Evolutionary conservation across 1,140 invertebrate species (phyloP).

Genomic region (Cydia fagiglandana): DNA sequence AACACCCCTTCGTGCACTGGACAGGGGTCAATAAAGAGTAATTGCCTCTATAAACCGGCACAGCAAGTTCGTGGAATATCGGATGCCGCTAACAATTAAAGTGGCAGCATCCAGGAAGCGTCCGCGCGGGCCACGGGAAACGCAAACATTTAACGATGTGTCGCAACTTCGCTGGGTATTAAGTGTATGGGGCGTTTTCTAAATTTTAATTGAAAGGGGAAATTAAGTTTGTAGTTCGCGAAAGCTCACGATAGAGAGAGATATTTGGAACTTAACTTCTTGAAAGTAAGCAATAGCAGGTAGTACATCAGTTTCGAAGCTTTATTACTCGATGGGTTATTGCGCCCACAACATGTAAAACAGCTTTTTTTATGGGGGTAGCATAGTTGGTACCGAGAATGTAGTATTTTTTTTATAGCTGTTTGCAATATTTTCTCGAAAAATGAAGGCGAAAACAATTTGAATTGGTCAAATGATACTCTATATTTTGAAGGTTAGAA

Average conservation of each 20-base stretch:
- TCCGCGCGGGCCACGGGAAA: neutral
- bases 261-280: no score
- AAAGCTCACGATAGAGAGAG: neutral
- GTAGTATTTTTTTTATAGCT: no score
- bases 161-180: conserved; percentile 10
- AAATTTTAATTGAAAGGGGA: neutral
- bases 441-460: no score
- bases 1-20: neutral
- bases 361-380: no score
- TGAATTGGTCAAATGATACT: no score
- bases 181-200: neutral
- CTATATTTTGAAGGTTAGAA: no score
- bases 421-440: no score
- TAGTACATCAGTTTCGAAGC: no score
- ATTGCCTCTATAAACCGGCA: neutral
- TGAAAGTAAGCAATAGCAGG: no score
- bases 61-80: neutral
- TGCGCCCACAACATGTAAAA: no score
- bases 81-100: conserved; percentile 20
- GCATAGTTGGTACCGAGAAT: no score
- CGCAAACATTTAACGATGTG: conserved; percentile 31
- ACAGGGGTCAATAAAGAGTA: conserved; percentile 10
- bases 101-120: neutral
- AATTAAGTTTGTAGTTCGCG: neutral
- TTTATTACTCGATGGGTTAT: no score